phyloP scores from a whole-genome alignment of 2,888 invertebrate genomes.

The Drepanosiphum platanoidis region DNA sequence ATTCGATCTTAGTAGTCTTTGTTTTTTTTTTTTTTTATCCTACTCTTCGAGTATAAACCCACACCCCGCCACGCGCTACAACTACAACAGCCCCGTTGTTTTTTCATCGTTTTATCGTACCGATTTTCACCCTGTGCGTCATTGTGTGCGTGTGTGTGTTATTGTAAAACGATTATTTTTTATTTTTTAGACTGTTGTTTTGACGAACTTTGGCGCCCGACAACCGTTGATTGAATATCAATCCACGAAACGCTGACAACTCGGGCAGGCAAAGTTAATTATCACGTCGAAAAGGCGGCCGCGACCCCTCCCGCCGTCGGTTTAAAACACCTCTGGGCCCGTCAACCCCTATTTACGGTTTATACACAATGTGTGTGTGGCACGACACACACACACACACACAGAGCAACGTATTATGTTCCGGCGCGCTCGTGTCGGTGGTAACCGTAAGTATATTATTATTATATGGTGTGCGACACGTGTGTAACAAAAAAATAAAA shows the following conservation, averaged over 20 bases:
- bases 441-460: too few species aligned
- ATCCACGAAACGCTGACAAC: not conserved
- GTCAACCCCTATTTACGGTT: not conserved
- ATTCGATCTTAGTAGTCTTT: too few species aligned
- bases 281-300: not conserved
- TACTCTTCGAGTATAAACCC: not conserved
- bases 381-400: not conserved
- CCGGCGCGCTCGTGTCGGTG: not conserved
- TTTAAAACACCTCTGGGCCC: not conserved
- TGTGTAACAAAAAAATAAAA: not conserved
- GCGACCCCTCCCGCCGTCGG: not conserved
- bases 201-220: not conserved
- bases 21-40: not conserved
- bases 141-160: not conserved
- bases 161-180: not conserved
- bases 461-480: not conserved
- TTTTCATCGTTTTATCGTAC: not conserved
- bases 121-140: not conserved
- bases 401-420: not conserved
- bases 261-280: not conserved
- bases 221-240: not conserved
- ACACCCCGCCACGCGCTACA: not conserved
- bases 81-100: not conserved
- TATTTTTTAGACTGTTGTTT: not conserved
- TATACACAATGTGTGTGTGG: not conserved